Percentiles rank a stretch among this genome's conserved stretches.
Conservation (phyloP, 2,797 vertebrate genomes). For the Xenentodon cancila region DNA sequence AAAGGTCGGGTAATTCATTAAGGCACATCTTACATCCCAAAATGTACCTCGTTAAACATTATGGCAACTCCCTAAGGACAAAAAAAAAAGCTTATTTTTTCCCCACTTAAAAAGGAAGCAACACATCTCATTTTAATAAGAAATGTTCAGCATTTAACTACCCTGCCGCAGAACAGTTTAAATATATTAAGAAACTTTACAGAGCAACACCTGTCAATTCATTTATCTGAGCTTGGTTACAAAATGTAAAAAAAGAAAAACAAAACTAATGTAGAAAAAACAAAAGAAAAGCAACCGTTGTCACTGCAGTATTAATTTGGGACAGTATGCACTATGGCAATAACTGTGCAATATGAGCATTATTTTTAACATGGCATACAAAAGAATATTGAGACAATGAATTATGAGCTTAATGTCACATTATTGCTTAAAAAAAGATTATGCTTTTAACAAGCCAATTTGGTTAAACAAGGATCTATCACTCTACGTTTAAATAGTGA, state of each 20-base stretch:
- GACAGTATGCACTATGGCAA: conserved; percentile 53
- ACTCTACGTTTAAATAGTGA: conserved; percentile 31
- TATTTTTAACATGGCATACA: conserved; percentile 41
- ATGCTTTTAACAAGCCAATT: conserved; percentile 67
- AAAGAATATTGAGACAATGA: conserved; percentile 35
- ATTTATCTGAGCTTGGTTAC: conserved; percentile 47
- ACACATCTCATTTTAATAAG: conserved; percentile 64
- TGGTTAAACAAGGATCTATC: conserved; percentile 65
- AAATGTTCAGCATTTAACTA: conserved; percentile 70
- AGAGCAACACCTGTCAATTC: conserved; percentile 59
- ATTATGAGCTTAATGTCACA: conserved; percentile 31
- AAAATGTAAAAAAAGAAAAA: conserved; percentile 18
- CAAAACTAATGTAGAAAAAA: too few relatives aligned
- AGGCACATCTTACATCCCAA: conserved; percentile 77
- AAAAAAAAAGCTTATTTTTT: conserved; percentile 76
- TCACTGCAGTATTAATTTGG: conserved; percentile 47
- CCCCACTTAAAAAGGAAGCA: conserved; percentile 67
- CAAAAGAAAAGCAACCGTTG: conserved; percentile 27
- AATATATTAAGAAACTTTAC: conserved; percentile 64
- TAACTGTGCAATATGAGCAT: conserved; percentile 63
- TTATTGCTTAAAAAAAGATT: conserved; percentile 59
- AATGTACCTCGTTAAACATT: conserved; percentile 77
- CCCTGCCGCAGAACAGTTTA: conserved; percentile 73
- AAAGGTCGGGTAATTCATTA: conserved; percentile 76
- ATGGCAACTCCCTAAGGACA: conserved; percentile 74